Percentiles rank a stretch among this genome's conserved stretches.
phyloP scores from a whole-genome alignment of 2,888 invertebrate genomes.

The Drosophila algonquin region DNA sequence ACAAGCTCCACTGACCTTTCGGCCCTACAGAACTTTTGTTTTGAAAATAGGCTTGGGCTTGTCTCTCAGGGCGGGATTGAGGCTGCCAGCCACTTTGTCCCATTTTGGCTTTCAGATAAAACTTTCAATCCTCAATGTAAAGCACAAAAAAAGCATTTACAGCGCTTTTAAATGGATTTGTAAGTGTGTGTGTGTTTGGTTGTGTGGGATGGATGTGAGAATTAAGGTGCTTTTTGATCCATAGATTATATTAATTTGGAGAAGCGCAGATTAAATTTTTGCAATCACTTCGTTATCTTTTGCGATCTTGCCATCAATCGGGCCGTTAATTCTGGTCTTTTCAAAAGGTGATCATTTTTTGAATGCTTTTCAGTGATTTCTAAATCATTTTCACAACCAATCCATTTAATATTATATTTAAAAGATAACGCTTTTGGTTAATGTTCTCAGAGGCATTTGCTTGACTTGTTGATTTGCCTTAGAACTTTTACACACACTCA shows the following conservation, averaged over 20 bases:
- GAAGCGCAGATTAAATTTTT: background rate
- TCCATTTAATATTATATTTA: background rate
- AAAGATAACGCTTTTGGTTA: constrained; percentile 36
- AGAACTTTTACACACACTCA: constrained; percentile 53
- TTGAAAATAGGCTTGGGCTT: constrained; percentile 14
- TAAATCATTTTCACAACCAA: background rate
- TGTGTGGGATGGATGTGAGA: background rate
- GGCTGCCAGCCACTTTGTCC: constrained; percentile 1
- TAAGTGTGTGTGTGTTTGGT: constrained; percentile 6
- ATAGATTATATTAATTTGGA: background rate
- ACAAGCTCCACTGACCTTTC: background rate
- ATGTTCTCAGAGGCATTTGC: constrained; percentile 26
- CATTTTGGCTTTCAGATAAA: constrained; percentile 62
- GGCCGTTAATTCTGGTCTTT: background rate
- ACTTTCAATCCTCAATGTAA: constrained; percentile 71
- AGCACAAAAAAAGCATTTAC: constrained; percentile 62
- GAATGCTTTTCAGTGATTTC: background rate
- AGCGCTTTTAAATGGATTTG: constrained; percentile 53
- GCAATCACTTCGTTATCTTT: background rate
- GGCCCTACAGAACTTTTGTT: constrained; percentile 19
- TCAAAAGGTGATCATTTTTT: background rate
- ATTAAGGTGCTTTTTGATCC: constrained; percentile 42
- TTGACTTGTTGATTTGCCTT: background rate
- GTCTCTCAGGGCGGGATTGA: background rate
- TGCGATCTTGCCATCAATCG: background rate